Evolutionary conservation across 1,140 invertebrate genomes (phyloP), one percentile per base, ranked within the genome.

Genomic region (Cepaea nemoralis): DNA sequence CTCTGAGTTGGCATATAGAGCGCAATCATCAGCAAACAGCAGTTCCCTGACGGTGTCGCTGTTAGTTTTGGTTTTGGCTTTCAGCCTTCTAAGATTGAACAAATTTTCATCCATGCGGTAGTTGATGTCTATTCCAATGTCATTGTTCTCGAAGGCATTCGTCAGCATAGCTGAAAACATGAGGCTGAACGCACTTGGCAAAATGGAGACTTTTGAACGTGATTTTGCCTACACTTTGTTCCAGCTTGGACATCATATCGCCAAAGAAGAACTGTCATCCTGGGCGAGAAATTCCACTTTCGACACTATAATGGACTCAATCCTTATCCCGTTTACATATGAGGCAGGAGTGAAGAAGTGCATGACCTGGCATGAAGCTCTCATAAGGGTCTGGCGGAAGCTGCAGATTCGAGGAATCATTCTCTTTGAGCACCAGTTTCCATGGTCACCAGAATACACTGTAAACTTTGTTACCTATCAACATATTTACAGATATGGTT

Each of bases 381-480:
- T 85, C 16, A 84, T 81, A 45, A 48, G 88, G 24, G 83, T 86
- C 22, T 89, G 85, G 85, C 66, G 85, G 16, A 88, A 89, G 31
- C 66, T 89, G 70, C 87, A 88, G 70, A 89, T 88, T 27, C 78
- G 87, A 33, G 88, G 88, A 27, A 84, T 89, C 27, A 40, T 89
- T 1, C 85, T 84, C 59, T 86, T 84, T 48, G 27, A 86, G 31
- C 85, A 12, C 71, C 67, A n/a, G 86, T 86, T 77, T 87, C 88
- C 0, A 85, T 83, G 69, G 40, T 50, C 39, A n/a, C 33, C 22
- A 39, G 70, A 40, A 6, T 31, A 71, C 31, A 71, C 33, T 10
- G 48, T 27, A 39, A 79, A 73, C 8, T 66, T 27, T 2, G 1
- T 77, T 0, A 80, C n/a, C 71, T n/a, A 14, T 76, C n/a, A 6